Evolutionary conservation across 2,113 vertebrate genomes (phyloP).

Genomic region (Chlorodrepanis virens): DNA sequence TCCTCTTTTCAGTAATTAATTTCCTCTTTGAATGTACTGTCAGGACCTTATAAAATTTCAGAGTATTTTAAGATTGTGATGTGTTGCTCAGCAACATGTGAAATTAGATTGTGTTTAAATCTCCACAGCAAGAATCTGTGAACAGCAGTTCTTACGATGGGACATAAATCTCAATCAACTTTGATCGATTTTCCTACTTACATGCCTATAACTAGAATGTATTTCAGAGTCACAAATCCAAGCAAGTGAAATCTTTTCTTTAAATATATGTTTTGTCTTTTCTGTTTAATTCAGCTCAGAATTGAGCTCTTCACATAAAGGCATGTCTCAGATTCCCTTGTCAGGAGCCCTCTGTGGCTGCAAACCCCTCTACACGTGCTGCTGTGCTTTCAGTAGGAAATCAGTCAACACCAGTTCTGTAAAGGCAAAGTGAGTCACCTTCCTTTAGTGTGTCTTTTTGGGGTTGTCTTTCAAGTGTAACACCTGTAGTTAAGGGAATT

Average conservation of each 20-base stretch:
- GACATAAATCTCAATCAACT: background rate
- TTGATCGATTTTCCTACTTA: background rate
- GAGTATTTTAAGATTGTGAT: background rate
- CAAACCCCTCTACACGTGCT: background rate
- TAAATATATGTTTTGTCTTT: background rate
- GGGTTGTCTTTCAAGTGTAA: background rate
- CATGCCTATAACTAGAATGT: background rate
- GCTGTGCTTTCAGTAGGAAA: background rate
- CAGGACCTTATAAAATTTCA: background rate
- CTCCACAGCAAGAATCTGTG: background rate
- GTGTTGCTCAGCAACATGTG: background rate
- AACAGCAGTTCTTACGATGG: background rate
- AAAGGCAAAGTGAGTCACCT: background rate
- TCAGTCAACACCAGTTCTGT: background rate
- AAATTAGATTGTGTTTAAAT: background rate
- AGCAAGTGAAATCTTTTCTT: background rate
- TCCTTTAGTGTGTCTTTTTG: background rate
- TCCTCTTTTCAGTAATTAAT: background rate
- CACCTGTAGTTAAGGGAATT: background rate
- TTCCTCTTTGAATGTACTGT: background rate
- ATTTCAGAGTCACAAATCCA: background rate
- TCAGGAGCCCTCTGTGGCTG: background rate
- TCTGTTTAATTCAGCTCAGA: background rate
- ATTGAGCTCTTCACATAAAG: background rate
- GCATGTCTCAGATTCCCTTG: accelerated